Base-by-base conservation (phyloP, 2,888 invertebrate species). In the Anarsia innoxiella region DNA sequence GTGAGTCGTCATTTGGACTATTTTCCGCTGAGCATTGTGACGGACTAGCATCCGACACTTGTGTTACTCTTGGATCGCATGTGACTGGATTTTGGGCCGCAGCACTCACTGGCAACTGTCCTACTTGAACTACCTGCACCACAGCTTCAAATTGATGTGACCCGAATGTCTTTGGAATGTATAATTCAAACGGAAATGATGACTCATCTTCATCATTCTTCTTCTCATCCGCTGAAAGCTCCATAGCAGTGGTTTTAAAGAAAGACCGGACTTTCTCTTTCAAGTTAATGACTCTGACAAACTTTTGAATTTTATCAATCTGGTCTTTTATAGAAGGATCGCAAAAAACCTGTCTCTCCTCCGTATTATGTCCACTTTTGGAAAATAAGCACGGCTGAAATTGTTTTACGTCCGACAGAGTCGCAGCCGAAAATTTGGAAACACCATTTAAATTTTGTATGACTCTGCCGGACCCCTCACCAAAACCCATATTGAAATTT, bases 81-180 rank as follows among this genome's bases (percentile, higher is more conserved):
- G 75, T 77, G 3, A 84, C 66, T 23, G 82, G 78, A 45, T 84
- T 84, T 58, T 83, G 84, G 1, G 79, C 80, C n/a, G 74, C 60
- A 23, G 79, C 72, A 45, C 74, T 84, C 1, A 83, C 80, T 4
- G 84, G 78, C 28, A 79, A 44, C 44, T 84, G 83, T 1, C 84
- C 86, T 1, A 89, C 78, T 57, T 89, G 89, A 1, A 89, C 89
- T 1, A 89, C 87, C 58, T 89, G 87, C 1, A 89, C 87, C 4
- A 86, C 71, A 4, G 57, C 36, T 45, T 72, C 59, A 16, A 56
- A 36, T 56, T 77, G 63, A 53, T 75, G 41, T 1, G 90, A 90
- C 25, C 84, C 76, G 42, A 91, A 85, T 76, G 88, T 88, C 42
- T 89, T 88, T 30, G 87, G 68, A 31, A 86, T 84, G 42, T 86